Base-by-base conservation (phyloP, 92 coral and sea anemone species). In the Montipora capitata region DNA sequence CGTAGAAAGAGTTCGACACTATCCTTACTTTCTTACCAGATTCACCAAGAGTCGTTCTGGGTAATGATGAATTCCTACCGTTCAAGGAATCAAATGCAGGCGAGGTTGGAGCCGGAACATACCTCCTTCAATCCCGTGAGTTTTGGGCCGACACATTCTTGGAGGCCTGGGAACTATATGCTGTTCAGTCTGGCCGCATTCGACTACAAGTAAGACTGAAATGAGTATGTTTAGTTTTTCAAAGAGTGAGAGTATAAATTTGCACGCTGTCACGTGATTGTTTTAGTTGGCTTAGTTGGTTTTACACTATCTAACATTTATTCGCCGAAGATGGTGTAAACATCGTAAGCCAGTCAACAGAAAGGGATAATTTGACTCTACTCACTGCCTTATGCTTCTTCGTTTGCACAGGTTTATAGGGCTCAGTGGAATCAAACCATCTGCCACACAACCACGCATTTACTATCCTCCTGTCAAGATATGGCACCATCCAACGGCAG, bases 131-230 rank as follows among this genome's bases (percentile, higher is more conserved):
- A 40, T 80, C 91, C 7, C 77, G 71, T 62, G 76, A 49, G 35
- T 93, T 93, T 41, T 52, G 44, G 9, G 35, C 80, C 12, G 17
- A 72, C 4, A 81, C 90, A 3, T 64, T 66, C 9, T 61, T 95
- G 13, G 96, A 95, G 71, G 94, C 96, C 12, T 95, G 98, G 98
- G 96, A 95, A 58, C 76, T 95, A 16, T 40, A 90, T 52, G 96
- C 98, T 3, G 89, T 68, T 59, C 9, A 86, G 0, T 63, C 90
- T 63, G 96, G 98, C 41, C 57, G 45, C 52, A 69, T 86, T 15
- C 83, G 83, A 27, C 83, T 95, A 16, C 96, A 93, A 91, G 98
- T 93, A 39, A 78, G 89, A 4, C 12, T 17, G 27, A 10, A n/a
- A 5, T 8, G 27, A 13, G 3, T 35, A 10, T 35, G 3, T 27